phyloP scores from a whole-genome alignment of 2,888 invertebrate species.

The Lutraria lutraria region DNA sequence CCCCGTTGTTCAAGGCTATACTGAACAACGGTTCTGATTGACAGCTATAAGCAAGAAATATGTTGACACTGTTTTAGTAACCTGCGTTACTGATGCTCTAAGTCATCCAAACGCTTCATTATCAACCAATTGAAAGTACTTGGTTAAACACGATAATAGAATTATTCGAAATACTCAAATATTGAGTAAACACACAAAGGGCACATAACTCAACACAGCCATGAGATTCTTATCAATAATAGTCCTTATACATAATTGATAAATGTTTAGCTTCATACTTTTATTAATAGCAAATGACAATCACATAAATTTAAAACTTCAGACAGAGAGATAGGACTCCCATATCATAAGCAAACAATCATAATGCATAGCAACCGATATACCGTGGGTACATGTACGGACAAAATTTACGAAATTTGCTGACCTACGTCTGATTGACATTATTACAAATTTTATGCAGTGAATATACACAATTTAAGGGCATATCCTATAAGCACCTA shows the following conservation, averaged over 20 bases:
- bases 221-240: neutral
- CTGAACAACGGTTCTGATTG: neutral
- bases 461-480: neutral
- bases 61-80: neutral
- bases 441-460: neutral
- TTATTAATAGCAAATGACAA: slow-evolving; percentile 14
- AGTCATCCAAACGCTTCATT: neutral
- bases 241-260: neutral
- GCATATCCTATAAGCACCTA: too few species aligned
- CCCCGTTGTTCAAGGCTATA: slow-evolving; percentile 16
- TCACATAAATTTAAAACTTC: neutral
- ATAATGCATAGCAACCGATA: slow-evolving; percentile 13
- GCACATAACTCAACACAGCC: neutral
- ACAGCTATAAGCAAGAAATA: slow-evolving; percentile 4
- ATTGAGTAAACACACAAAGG: neutral
- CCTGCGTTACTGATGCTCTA: neutral
- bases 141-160: neutral
- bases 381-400: neutral
- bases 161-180: neutral
- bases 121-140: neutral
- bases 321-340: neutral
- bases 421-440: neutral
- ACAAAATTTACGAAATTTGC: neutral
- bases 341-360: neutral
- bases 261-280: neutral